Evolutionary conservation across 1,140 invertebrate species (phyloP).

Genomic region (Formica exsecta): DNA sequence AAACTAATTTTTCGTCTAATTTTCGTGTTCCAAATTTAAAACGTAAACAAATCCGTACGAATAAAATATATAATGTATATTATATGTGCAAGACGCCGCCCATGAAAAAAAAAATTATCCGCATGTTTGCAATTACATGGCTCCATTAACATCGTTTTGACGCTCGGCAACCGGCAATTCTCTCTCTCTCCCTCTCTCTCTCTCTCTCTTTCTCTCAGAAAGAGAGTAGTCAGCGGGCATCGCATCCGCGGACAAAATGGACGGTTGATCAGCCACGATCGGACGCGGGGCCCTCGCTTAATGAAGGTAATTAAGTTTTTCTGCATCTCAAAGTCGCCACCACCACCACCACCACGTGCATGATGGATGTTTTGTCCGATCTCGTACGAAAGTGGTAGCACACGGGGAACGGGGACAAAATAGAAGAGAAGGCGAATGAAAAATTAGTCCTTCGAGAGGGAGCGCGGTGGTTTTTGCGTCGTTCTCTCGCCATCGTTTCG

Average conservation of each 20-base stretch:
- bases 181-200: too few species aligned
- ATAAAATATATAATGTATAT: not conserved
- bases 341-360: constrained; percentile 78
- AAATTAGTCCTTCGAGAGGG: constrained; percentile 80
- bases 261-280: constrained; percentile 74
- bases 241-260: constrained; percentile 62
- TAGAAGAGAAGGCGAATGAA: constrained; percentile 82
- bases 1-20: not conserved
- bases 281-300: constrained; percentile 80
- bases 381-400: constrained; percentile 81
- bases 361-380: constrained; percentile 84
- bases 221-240: constrained; percentile 56
- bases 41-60: not conserved
- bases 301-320: constrained; percentile 87
- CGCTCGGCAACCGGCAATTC: constrained; percentile 64
- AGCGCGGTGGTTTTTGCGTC: constrained; percentile 74
- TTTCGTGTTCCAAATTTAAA: not conserved
- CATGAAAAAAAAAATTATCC: not conserved
- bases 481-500: constrained; percentile 69
- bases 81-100: not conserved
- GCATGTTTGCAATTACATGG: constrained; percentile 22
- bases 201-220: too few species aligned
- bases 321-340: constrained; percentile 80
- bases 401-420: constrained; percentile 74
- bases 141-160: constrained; percentile 69